Conservation (phyloP, 2,888 invertebrate species). For the Abscondita cerata region DNA sequence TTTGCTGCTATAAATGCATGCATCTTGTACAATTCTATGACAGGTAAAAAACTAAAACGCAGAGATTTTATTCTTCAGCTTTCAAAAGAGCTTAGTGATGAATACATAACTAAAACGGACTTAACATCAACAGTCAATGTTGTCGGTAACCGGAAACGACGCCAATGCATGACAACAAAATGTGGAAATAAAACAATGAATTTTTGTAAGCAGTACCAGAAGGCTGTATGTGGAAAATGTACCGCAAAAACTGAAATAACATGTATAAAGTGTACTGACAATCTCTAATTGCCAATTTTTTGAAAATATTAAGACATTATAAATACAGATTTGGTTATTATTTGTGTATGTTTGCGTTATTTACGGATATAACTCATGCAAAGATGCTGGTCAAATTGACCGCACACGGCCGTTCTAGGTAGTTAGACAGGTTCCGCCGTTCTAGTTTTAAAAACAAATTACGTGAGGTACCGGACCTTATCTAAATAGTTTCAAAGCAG, state of each 20-base stretch:
- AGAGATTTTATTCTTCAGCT: slow-evolving; percentile 1
- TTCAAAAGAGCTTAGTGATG: not conserved
- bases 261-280: not conserved
- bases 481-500: no score
- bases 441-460: not conserved
- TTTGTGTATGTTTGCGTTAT: not conserved
- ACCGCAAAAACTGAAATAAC: not conserved
- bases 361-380: not conserved
- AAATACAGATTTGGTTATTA: not conserved
- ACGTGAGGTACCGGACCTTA: no score
- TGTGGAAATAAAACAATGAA: slow-evolving; percentile 2
- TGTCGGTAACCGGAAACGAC: not conserved
- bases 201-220: not conserved
- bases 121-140: not conserved
- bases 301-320: not conserved
- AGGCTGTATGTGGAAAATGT: not conserved
- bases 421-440: not conserved
- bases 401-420: not conserved
- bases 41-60: slow-evolving; percentile 1
- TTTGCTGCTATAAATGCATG: not conserved
- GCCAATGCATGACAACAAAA: not conserved
- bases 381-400: not conserved
- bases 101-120: not conserved
- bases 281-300: not conserved
- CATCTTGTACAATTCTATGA: not conserved